Conservation (phyloP, 1,140 invertebrate genomes). For the Pseudobourletiella spinata region DNA sequence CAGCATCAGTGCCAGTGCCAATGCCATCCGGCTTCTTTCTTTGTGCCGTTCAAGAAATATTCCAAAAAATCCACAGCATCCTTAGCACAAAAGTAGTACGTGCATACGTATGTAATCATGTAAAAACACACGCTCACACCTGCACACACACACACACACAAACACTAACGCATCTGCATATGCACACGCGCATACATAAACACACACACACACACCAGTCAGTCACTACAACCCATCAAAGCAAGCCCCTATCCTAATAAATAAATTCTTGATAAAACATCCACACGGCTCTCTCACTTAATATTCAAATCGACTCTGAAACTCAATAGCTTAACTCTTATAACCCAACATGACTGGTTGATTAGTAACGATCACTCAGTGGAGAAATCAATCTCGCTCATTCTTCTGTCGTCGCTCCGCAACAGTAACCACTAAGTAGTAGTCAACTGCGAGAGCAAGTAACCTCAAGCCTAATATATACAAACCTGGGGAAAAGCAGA, state of each 20-base stretch:
- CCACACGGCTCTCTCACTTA: background rate
- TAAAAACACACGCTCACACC: background rate
- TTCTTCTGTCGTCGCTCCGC: background rate
- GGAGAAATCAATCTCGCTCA: background rate
- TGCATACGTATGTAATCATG: too few species aligned
- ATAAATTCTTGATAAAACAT: too few species aligned
- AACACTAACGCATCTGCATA: background rate
- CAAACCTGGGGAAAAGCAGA: background rate
- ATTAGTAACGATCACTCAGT: background rate
- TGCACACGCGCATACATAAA: background rate
- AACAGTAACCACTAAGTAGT: background rate
- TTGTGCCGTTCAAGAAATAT: too few species aligned
- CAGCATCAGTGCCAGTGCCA: too few species aligned
- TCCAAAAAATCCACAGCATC: too few species aligned
- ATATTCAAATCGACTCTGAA: background rate
- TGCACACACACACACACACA: background rate
- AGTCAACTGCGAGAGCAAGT: background rate
- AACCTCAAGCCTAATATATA: background rate
- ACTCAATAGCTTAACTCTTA: background rate
- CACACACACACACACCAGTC: background rate
- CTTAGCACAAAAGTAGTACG: too few species aligned
- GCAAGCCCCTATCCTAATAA: background rate
- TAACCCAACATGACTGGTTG: background rate
- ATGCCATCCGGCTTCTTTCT: too few species aligned
- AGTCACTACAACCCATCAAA: background rate